Base-by-base conservation (phyloP, 2,797 vertebrate genomes). In the Otolemur crassicaudatus region DNA sequence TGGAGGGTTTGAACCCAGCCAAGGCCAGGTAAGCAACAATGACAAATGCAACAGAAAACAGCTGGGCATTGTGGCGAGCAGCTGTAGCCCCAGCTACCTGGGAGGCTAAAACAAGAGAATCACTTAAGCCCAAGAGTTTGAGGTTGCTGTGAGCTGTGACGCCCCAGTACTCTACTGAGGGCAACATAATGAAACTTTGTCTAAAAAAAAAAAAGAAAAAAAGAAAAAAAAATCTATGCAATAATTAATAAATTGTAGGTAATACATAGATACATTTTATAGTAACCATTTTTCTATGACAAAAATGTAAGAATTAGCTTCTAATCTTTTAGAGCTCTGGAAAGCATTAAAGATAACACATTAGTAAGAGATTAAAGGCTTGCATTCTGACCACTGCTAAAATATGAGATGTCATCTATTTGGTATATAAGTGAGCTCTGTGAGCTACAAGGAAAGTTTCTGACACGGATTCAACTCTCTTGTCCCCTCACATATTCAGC, bases 221-320 rank as follows among this genome's bases (percentile, higher is more conserved):
- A 53, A 53, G 14, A 53, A 53, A 17, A 53, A 53, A 70, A 82
- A 91, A 49, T 10, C 22, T 65, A 65, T 34, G 11, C 2, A 72
- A 22, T 81, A 53, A 53, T 53, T 53, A 25, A 94, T 23, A 87
- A 82, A 84, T 34, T 90, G 77, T n/a, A 73, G n/a, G 53, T n/a
- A 86, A 70, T 5, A 70, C 4, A 80, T 0, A 27, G 14, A 20
- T 63, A 84, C 60, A 91, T 84, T 84, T 94, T 77, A 94, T 7
- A 89, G 46, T 34, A 77, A 7, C n/a, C 80, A 95, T 67, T 76
- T 94, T 86, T 90, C 67, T 27, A 86, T 46, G n/a, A 83, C 23
- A 80, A 37, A 9, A 7, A 75, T 81, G 1, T 81, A 73, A 90
- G 31, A 88, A 92, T 87, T 92, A 88, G 34, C 11, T 87, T 34